Percentiles rank a stretch among this genome's conserved stretches.
phyloP scores from a whole-genome alignment of 2,113 vertebrate species.

The Rhinopithecus roxellana region DNA sequence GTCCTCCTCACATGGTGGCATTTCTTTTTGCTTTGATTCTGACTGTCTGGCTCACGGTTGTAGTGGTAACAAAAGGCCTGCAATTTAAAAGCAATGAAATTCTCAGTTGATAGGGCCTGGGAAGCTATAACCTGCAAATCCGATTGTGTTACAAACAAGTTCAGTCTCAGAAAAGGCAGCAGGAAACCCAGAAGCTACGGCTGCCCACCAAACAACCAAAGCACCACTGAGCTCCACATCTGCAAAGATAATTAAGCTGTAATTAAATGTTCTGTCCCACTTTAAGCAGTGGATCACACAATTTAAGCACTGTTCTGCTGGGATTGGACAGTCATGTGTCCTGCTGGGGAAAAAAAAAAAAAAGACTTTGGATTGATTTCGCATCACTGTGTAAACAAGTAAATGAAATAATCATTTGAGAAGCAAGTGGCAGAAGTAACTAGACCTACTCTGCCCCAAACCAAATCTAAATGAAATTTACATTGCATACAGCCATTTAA shows the following conservation, averaged over 20 bases:
- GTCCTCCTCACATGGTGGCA: neutral
- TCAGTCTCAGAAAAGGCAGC: slow-evolving; percentile 29
- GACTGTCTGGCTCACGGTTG: neutral
- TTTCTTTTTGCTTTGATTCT: slow-evolving; percentile 40
- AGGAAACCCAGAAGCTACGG: neutral
- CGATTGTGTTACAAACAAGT: slow-evolving; percentile 46
- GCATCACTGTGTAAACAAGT: slow-evolving; percentile 70
- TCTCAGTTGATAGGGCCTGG: neutral
- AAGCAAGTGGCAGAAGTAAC: slow-evolving; percentile 57
- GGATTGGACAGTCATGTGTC: slow-evolving; percentile 28
- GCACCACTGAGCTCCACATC: slow-evolving; percentile 2
- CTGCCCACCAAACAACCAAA: neutral
- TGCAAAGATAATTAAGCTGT: slow-evolving; percentile 75
- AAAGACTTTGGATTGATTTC: slow-evolving; percentile 75
- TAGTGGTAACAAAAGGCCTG: neutral
- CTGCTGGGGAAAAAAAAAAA: neutral
- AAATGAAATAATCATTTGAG: slow-evolving; percentile 72
- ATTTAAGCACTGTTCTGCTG: slow-evolving; percentile 47
- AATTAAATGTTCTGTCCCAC: slow-evolving; percentile 73
- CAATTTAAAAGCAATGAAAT: slow-evolving; percentile 62
- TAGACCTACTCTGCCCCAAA: neutral
- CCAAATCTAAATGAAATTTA: neutral
- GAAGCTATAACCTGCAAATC: neutral
- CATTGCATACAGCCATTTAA: neutral
- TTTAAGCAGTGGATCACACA: slow-evolving; percentile 48